Evolutionary conservation across 2,797 vertebrate species (phyloP).

Genomic region (Monodelphis domestica): DNA sequence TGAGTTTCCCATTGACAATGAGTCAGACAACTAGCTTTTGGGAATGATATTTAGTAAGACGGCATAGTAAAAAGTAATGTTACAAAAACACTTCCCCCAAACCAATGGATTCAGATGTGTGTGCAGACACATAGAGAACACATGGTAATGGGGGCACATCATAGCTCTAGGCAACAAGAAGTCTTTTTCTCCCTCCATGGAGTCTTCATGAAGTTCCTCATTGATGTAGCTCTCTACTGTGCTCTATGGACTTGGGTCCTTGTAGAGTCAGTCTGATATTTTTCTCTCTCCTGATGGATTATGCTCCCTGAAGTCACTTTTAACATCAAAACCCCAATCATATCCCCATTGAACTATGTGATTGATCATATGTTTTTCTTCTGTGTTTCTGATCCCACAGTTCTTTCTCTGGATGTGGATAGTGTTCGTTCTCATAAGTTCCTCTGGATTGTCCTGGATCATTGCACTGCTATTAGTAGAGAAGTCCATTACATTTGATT

Average conservation of each 20-base stretch:
- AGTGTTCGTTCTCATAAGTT: too few species aligned
- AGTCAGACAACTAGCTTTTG: neutral
- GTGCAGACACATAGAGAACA: neutral
- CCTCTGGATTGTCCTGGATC: too few species aligned
- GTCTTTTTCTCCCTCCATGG: neutral
- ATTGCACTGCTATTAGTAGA: too few species aligned
- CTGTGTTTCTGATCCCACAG: too few species aligned
- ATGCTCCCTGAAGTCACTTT: neutral
- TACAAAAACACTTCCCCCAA: neutral
- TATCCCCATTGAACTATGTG: too few species aligned
- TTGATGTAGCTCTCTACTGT: neutral
- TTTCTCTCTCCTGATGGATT: neutral
- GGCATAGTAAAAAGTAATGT: neutral
- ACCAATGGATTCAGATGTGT: neutral
- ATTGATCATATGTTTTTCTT: too few species aligned
- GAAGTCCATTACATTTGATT: too few species aligned
- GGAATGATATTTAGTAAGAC: neutral
- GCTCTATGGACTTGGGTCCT: neutral
- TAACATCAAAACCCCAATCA: too few species aligned
- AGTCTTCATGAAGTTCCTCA: neutral
- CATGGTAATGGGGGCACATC: neutral
- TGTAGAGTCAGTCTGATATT: neutral
- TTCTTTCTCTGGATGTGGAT: too few species aligned
- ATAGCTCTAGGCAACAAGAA: neutral
- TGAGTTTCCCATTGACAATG: neutral